Base-by-base conservation (phyloP, 2,888 invertebrate genomes). In the Yponomeuta cagnagella region DNA sequence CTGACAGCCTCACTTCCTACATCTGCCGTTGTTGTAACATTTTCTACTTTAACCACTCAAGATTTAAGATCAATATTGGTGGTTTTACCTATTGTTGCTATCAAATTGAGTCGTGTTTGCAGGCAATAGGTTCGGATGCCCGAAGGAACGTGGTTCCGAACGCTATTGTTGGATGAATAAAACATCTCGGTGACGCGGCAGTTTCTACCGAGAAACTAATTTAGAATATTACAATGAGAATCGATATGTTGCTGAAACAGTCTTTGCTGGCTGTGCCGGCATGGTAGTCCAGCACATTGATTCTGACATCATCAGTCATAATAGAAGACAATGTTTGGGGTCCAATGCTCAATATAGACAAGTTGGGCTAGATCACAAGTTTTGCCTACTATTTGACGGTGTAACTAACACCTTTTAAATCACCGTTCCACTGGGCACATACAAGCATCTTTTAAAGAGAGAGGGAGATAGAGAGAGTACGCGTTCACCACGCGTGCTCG, bases 211-310 rank as follows among this genome's bases (percentile, higher is more conserved):
- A 78, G 89, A 92, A 92, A 92, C 92, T 92, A 92, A 92, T 92
- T 92, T 92, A 87, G 83, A 85, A 86, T 88, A 89, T 87, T 86
- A 91, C 92, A 90, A 89, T 89, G 87, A 87, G 85, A 84, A 85
- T 88, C 87, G 86, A 89, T 89, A 88, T 82, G 84, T 83, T 84
- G 83, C 87, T 82, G 88, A 88, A 89, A 89, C 88, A 84, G 82
- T 80, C 86, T 88, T 85, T 88, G 43, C 43, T 86, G 84, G 88
- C 43, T 43, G 83, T 79, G 84, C 70, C 68, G 64, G 9, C 66
- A 37, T 68, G 15, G 48, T 37, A 68, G 23, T 58, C 68, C 37
- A 43, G 10, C 68, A 48, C 43, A 23, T 65, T 68, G 48, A 68
- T 58, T 58, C 52, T 58, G 52, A 58, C 52, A 58, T 58, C 15